Evolutionary conservation across 2,113 vertebrate genomes (phyloP).

Genomic region (Climacteris rufus): DNA sequence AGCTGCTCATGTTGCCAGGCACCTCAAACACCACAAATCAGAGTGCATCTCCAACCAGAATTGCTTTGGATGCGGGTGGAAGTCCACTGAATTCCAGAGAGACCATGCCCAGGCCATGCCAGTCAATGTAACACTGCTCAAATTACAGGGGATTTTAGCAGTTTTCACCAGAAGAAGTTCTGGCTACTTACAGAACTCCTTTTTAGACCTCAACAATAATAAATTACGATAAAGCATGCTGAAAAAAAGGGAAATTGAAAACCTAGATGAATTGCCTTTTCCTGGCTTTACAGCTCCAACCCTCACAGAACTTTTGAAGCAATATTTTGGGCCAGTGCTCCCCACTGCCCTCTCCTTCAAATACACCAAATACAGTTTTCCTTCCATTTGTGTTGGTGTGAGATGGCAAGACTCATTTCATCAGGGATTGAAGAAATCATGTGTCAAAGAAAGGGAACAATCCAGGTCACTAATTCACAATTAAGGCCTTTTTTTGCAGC

Average conservation of each 20-base stretch:
- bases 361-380: not conserved
- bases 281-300: not conserved
- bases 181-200: not conserved
- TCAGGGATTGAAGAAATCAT: not conserved
- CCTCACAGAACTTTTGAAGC: not conserved
- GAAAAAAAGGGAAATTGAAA: not conserved
- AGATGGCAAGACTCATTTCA: not conserved
- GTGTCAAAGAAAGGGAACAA: not conserved
- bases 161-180: not conserved
- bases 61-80: not conserved
- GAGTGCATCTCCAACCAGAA: constrained; percentile 21
- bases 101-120: not conserved
- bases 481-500: not conserved
- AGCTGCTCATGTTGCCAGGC: constrained; percentile 24
- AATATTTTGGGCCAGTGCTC: not conserved
- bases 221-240: not conserved
- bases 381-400: not conserved
- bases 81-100: not conserved
- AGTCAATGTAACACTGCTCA: not conserved
- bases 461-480: not conserved
- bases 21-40: constrained; percentile 9
- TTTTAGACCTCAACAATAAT: not conserved
- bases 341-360: not conserved
- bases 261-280: not conserved
- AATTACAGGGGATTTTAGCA: not conserved